phyloP scores from a whole-genome alignment of 2,797 vertebrate genomes.

The Bryconaethiops microstoma region DNA sequence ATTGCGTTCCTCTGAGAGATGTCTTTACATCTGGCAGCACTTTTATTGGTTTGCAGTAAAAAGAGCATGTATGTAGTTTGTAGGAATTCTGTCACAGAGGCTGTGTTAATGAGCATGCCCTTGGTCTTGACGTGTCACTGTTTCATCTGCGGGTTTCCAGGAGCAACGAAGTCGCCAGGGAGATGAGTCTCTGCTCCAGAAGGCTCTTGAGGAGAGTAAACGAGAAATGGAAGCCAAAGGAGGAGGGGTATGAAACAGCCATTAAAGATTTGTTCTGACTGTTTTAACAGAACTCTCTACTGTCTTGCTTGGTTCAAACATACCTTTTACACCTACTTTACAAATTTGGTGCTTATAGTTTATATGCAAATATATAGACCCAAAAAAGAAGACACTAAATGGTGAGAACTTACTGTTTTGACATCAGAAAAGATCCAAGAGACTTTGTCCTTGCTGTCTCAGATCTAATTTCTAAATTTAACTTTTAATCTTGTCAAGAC shows the following conservation, averaged over 20 bases:
- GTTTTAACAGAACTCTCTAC: neutral
- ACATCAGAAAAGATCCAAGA: no score
- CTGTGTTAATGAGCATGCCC: slow-evolving; percentile 46
- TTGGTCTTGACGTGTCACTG: slow-evolving; percentile 53
- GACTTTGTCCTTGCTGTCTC: no score
- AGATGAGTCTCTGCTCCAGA: slow-evolving; percentile 77
- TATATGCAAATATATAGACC: no score
- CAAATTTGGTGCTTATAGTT: neutral
- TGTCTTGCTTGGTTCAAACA: neutral
- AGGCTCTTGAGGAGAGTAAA: slow-evolving; percentile 83
- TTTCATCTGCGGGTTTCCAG: slow-evolving; percentile 71
- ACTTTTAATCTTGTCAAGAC: no score
- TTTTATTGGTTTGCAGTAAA: neutral
- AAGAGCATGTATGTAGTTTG: slow-evolving; percentile 46
- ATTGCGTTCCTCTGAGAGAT: slow-evolving; percentile 20
- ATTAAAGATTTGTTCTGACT: neutral
- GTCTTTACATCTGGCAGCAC: neutral
- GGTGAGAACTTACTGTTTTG: no score
- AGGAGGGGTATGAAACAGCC: slow-evolving; percentile 75
- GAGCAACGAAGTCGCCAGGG: slow-evolving; percentile 79
- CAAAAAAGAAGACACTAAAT: no score
- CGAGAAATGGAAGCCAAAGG: slow-evolving; percentile 73
- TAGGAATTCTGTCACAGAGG: slow-evolving; percentile 2
- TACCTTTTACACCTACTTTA: neutral
- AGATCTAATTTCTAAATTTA: no score